Percentiles rank a stretch among this genome's conserved stretches.
Conservation (phyloP, 1,140 invertebrate species). For the Heliconius eleuchia region DNA sequence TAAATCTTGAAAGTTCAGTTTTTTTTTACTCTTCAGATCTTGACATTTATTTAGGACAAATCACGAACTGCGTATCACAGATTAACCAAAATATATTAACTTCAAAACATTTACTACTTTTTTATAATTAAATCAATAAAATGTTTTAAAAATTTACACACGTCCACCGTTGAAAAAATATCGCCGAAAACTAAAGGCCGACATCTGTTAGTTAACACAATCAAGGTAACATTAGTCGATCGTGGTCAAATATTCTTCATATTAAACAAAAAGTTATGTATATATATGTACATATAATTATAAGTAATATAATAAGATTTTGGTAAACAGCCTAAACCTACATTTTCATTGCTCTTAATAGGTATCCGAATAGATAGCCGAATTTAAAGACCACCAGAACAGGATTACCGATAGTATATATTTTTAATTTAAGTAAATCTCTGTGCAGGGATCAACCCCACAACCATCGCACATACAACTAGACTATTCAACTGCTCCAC, state of each 20-base stretch:
- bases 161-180: background rate
- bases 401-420: too few species aligned
- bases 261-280: background rate
- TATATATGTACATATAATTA: too few species aligned
- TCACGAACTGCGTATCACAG: background rate
- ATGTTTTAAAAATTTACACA: background rate
- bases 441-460: too few species aligned
- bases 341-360: too few species aligned
- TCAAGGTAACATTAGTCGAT: background rate
- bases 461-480: too few species aligned
- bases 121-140: background rate
- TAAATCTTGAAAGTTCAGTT: background rate
- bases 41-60: background rate
- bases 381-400: too few species aligned
- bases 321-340: too few species aligned
- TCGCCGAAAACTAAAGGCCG: background rate
- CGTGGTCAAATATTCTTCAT: background rate
- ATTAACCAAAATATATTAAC: background rate
- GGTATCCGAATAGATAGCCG: too few species aligned
- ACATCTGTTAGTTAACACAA: background rate
- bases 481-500: too few species aligned
- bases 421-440: too few species aligned
- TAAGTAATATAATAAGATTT: too few species aligned
- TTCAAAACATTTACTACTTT: background rate
- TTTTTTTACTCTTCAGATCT: background rate